phyloP scores from a whole-genome alignment of 2,797 vertebrate species.

The Enoplosus armatus region DNA sequence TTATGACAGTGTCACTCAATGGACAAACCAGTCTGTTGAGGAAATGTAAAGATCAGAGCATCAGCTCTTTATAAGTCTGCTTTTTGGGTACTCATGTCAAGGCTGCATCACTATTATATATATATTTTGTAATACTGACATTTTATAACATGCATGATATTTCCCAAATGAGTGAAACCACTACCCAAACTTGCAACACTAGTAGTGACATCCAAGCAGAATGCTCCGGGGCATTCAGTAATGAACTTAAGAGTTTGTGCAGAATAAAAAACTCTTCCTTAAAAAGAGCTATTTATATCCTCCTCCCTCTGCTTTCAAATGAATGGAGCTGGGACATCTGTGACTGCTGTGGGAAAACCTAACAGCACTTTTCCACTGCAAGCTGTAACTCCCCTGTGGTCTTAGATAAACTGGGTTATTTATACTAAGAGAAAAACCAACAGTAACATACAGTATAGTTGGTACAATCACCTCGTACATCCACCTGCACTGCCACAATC shows the following conservation, averaged over 20 bases:
- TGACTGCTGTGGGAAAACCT: conserved; percentile 57
- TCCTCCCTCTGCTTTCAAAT: conserved; percentile 43
- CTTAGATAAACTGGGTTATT: conserved; percentile 24
- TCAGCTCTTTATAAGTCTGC: background rate
- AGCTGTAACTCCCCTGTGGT: conserved; percentile 54
- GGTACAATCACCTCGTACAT: background rate
- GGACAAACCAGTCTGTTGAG: background rate
- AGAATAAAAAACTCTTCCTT: conserved; percentile 34
- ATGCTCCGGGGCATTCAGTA: background rate
- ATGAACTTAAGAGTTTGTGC: conserved; percentile 35
- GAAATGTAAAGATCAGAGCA: background rate
- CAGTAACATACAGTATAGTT: background rate
- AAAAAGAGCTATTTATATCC: conserved; percentile 62
- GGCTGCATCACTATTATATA: background rate
- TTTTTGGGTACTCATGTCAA: background rate
- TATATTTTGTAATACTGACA: background rate
- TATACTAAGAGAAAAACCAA: conserved; percentile 26
- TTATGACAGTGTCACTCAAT: conserved; percentile 2
- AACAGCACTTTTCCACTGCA: conserved; percentile 60
- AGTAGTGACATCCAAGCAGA: conserved; percentile 16
- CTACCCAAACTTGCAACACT: background rate
- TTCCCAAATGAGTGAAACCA: background rate
- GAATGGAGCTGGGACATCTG: conserved; percentile 59
- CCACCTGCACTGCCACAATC: background rate
- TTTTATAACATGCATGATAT: conserved; percentile 5